Conservation (phyloP, 2,888 invertebrate genomes). For the Micropterix aruncella region DNA sequence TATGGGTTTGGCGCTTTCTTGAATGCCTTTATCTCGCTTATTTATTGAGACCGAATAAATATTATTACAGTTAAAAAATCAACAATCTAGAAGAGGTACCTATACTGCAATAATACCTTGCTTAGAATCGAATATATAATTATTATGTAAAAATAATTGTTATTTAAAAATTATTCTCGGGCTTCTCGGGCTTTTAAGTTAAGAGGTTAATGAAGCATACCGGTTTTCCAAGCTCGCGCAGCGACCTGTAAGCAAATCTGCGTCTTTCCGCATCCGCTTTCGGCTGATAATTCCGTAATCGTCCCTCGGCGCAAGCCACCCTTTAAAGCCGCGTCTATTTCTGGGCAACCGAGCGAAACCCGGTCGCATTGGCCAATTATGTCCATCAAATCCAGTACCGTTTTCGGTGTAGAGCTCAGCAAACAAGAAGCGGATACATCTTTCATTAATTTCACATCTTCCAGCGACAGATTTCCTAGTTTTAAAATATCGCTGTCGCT, state of each 20-base stretch:
- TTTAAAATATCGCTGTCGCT: neutral
- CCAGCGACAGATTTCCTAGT: neutral
- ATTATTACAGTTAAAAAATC: too few species aligned
- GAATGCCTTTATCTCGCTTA: too few species aligned
- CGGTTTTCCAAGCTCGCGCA: constrained; percentile 39
- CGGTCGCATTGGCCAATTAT: constrained; percentile 15
- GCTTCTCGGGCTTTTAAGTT: too few species aligned
- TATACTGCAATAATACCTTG: too few species aligned
- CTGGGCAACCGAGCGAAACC: constrained; percentile 39
- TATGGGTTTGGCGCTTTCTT: too few species aligned
- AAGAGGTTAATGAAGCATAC: too few species aligned
- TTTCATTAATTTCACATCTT: neutral
- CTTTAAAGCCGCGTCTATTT: constrained; percentile 41
- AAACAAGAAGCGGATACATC: neutral
- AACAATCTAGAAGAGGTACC: too few species aligned
- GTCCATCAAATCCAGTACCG: constrained; percentile 16
- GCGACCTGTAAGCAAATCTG: constrained; percentile 63
- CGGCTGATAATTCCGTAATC: constrained; percentile 68
- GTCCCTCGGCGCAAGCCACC: constrained; percentile 57
- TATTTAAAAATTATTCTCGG: too few species aligned
- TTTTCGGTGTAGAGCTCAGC: neutral
- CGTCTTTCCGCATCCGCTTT: constrained; percentile 70
- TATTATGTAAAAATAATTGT: too few species aligned
- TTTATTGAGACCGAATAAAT: too few species aligned
- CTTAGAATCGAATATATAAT: too few species aligned